Conservation (phyloP, 1,140 invertebrate species). For the Diploscapter pachys region DNA sequence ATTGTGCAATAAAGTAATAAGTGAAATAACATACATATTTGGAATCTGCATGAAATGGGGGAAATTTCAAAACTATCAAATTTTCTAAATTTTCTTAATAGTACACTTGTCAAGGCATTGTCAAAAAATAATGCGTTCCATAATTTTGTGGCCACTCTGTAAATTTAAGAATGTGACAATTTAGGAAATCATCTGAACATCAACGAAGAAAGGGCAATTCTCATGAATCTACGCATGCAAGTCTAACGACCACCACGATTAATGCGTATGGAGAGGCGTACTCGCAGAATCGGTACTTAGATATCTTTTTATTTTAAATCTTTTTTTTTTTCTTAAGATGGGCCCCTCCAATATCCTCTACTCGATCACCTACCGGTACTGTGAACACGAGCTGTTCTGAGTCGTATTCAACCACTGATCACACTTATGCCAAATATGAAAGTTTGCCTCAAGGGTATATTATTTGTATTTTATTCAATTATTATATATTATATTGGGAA, state of each 20-base stretch:
- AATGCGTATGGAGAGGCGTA: conserved; percentile 10
- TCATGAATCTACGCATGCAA: conserved; percentile 9
- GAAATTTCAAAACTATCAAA: neutral
- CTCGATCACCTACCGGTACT: conserved; percentile 8
- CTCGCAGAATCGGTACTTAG: neutral
- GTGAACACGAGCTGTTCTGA: conserved; percentile 3
- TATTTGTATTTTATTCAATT: neutral
- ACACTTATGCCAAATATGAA: conserved; percentile 5
- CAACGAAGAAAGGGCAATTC: neutral
- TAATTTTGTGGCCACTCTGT: no score
- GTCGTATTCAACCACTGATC: neutral
- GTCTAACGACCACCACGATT: conserved; percentile 14
- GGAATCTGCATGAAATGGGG: neutral
- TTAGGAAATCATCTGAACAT: neutral
- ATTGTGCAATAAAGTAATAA: no score
- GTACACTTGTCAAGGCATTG: neutral
- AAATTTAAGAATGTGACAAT: neutral
- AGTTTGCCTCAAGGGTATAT: neutral
- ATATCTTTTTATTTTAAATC: neutral
- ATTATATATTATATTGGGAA: neutral
- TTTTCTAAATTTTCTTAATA: neutral
- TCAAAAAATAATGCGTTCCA: no score
- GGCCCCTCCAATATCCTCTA: neutral
- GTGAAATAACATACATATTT: no score
- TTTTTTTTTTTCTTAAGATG: conserved; percentile 3